These are phyloP conservation scores for Triplophysa tibetana DNA, from an alignment of 2,113 vertebrate species.

Conservation along the genomic window DNA sequence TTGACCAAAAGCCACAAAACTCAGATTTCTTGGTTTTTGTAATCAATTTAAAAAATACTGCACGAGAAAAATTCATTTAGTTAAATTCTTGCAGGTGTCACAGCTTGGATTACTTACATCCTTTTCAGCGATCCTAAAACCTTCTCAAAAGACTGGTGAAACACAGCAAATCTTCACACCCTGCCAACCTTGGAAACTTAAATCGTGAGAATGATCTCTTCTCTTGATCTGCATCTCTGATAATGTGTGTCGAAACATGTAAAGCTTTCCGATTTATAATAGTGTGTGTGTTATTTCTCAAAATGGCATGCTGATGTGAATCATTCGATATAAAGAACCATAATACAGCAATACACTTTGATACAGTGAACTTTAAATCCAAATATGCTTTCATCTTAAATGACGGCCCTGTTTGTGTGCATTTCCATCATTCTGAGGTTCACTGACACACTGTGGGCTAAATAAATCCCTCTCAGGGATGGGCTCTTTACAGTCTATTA, in stretches of 20 bases:
- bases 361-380: background rate
- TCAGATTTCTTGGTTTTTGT: no score
- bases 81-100: background rate
- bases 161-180: background rate
- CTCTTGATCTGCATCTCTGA: background rate
- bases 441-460: background rate
- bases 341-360: background rate
- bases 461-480: constrained; percentile 7
- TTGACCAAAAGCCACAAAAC: no score
- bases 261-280: background rate
- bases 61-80: background rate
- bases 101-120: constrained; percentile 17
- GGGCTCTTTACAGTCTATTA: background rate
- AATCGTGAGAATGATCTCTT: constrained; percentile 23
- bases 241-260: background rate
- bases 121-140: background rate
- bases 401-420: background rate
- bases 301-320: background rate
- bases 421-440: background rate
- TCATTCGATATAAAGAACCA: background rate
- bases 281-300: background rate
- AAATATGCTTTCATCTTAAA: background rate
- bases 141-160: constrained; percentile 13
- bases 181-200: constrained; percentile 10
- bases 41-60: no score